Evolutionary conservation across 2,888 invertebrate species (phyloP).

Genomic region (Seira ritae): DNA sequence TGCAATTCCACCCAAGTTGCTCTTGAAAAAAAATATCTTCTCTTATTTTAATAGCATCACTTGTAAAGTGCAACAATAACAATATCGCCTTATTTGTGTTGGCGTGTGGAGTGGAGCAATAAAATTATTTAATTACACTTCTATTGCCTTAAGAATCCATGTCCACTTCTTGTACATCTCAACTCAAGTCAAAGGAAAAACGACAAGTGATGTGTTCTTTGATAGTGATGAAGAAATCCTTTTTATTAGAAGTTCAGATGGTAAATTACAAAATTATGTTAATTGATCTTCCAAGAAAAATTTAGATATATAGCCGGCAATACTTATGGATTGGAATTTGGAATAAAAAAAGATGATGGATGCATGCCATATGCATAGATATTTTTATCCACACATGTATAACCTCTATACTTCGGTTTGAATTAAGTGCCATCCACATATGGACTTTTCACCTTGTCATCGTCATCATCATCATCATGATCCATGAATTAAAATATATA

Average conservation of each 20-base stretch:
- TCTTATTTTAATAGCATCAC: background rate
- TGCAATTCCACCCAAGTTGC: background rate
- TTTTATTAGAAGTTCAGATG: no score
- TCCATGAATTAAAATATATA: background rate
- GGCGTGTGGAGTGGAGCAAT: slow-evolving; percentile 14
- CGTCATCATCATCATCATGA: no score
- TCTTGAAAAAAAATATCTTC: background rate
- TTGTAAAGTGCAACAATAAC: slow-evolving; percentile 6
- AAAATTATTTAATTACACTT: slow-evolving; percentile 14
- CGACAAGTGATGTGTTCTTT: no score
- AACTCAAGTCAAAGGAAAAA: no score
- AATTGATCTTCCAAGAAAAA: slow-evolving; percentile 17
- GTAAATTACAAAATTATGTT: slow-evolving; percentile 15
- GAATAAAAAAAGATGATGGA: no score
- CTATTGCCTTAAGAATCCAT: slow-evolving; percentile 3
- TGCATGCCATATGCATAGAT: no score
- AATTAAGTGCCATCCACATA: background rate
- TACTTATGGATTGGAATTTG: no score
- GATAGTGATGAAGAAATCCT: no score
- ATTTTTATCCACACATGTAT: slow-evolving; percentile 22
- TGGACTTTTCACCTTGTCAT: slow-evolving; percentile 23
- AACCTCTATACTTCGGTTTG: slow-evolving; percentile 11
- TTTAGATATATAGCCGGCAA: no score
- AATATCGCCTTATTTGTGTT: slow-evolving; percentile 11
- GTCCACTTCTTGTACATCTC: background rate